Evolutionary conservation across 2,113 vertebrate genomes (phyloP).

Genomic region (Pangasianodon gigas): DNA sequence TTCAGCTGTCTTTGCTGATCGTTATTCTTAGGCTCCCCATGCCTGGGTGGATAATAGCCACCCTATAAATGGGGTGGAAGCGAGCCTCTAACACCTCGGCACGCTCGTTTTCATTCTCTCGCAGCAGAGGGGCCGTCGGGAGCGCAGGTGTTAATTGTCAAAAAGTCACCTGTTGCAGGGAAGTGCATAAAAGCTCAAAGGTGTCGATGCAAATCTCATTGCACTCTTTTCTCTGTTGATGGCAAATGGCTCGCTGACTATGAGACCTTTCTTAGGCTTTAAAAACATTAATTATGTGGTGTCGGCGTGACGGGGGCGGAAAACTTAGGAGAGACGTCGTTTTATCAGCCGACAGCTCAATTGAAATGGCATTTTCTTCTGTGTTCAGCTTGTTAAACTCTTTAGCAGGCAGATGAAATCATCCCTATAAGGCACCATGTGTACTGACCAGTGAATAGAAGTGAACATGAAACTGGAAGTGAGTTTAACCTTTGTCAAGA

Average conservation of each 20-base stretch:
- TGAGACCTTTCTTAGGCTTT: neutral
- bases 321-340: no score
- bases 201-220: neutral
- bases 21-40: slow-evolving; percentile 36
- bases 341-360: neutral
- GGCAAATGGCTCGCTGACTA: slow-evolving; percentile 4
- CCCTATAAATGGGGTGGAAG: slow-evolving; percentile 31
- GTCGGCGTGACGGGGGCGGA: neutral
- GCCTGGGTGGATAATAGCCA: slow-evolving; percentile 35
- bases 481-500: neutral
- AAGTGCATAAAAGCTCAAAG: slow-evolving; percentile 11
- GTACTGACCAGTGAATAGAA: neutral
- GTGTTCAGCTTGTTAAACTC: neutral
- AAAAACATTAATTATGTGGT: neutral
- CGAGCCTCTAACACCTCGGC: slow-evolving; percentile 32
- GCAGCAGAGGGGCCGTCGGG: neutral
- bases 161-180: slow-evolving; percentile 31
- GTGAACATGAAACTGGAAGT: neutral
- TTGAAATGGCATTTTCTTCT: neutral
- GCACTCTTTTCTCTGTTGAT: neutral
- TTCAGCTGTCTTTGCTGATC: slow-evolving; percentile 26
- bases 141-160: slow-evolving; percentile 41
- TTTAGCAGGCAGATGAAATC: neutral
- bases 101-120: slow-evolving; percentile 14
- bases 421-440: neutral